phyloP scores from a whole-genome alignment of 2,797 vertebrate species.

The Pangasius macronema region DNA sequence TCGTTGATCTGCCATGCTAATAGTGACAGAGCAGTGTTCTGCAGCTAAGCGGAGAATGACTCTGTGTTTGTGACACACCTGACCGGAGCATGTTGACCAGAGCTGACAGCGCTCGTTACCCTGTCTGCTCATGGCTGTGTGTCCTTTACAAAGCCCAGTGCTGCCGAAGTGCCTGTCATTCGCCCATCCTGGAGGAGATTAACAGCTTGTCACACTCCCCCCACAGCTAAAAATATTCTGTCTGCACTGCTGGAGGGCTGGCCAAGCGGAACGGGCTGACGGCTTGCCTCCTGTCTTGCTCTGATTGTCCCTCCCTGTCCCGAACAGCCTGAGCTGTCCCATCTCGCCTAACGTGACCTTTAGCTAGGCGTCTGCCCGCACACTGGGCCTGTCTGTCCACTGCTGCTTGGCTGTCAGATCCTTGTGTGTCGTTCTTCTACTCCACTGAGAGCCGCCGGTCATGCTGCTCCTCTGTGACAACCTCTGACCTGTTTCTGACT shows the following conservation, averaged over 20 bases:
- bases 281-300: constrained; percentile 60
- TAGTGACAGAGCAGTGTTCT: constrained; percentile 34
- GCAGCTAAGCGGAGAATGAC: constrained; percentile 37
- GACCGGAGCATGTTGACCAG: constrained; percentile 46
- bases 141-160: constrained; percentile 62
- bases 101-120: constrained; percentile 52
- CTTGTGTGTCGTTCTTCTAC: constrained; percentile 30
- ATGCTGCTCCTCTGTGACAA: constrained; percentile 25
- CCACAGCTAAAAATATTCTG: constrained; percentile 64
- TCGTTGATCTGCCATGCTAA: constrained; percentile 37
- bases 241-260: constrained; percentile 64
- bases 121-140: constrained; percentile 52
- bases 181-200: constrained; percentile 66
- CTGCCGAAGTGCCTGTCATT: constrained; percentile 66
- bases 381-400: constrained; percentile 58
- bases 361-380: constrained; percentile 55
- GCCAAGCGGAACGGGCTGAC: constrained; percentile 72
- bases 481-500: constrained; percentile 41
- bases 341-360: constrained; percentile 62
- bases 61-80: constrained; percentile 47
- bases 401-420: constrained; percentile 58
- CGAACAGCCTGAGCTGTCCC: constrained; percentile 61
- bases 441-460: constrained; percentile 44
- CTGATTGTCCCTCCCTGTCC: constrained; percentile 54
- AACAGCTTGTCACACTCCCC: constrained; percentile 67